phyloP scores from a whole-genome alignment of 2,888 invertebrate species.

The Phaonia tiefii region DNA sequence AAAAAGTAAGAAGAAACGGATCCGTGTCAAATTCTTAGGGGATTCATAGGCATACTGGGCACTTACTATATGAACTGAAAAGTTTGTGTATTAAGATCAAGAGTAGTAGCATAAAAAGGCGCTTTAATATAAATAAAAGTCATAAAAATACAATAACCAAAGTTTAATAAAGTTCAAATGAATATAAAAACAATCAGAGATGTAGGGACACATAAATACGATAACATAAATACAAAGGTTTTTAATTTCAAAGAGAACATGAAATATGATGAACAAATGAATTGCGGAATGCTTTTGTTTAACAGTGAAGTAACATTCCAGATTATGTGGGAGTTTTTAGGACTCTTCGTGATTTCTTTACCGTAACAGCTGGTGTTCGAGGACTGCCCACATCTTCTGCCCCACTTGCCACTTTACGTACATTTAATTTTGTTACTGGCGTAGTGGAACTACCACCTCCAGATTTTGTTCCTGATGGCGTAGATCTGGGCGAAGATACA shows the following conservation, averaged over 20 bases:
- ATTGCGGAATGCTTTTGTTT: neutral
- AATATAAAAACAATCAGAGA: too few relatives aligned
- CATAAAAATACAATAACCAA: neutral
- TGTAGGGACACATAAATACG: too few relatives aligned
- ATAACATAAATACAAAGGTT: too few relatives aligned
- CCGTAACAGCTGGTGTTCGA: slow-evolving; percentile 73
- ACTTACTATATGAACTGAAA: too few relatives aligned
- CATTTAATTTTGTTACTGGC: slow-evolving; percentile 74
- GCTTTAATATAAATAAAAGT: too few relatives aligned
- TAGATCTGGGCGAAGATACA: slow-evolving; percentile 3
- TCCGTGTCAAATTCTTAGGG: too few relatives aligned
- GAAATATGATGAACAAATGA: neutral
- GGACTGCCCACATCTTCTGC: slow-evolving; percentile 70
- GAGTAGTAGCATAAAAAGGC: too few relatives aligned
- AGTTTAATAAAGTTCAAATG: neutral
- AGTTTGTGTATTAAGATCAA: too few relatives aligned
- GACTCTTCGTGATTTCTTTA: slow-evolving; percentile 71
- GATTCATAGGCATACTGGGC: too few relatives aligned
- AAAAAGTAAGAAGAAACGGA: too few relatives aligned
- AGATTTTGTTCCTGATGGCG: slow-evolving; percentile 21
- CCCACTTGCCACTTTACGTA: slow-evolving; percentile 73
- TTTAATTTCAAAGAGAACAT: too few relatives aligned
- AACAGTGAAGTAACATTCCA: neutral
- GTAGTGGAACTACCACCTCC: slow-evolving; percentile 58
- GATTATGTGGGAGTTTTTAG: slow-evolving; percentile 32